Evolutionary conservation across 2,888 invertebrate species (phyloP), one percentile per base, ranked within the genome.

Genomic region (Tyria jacobaeae): DNA sequence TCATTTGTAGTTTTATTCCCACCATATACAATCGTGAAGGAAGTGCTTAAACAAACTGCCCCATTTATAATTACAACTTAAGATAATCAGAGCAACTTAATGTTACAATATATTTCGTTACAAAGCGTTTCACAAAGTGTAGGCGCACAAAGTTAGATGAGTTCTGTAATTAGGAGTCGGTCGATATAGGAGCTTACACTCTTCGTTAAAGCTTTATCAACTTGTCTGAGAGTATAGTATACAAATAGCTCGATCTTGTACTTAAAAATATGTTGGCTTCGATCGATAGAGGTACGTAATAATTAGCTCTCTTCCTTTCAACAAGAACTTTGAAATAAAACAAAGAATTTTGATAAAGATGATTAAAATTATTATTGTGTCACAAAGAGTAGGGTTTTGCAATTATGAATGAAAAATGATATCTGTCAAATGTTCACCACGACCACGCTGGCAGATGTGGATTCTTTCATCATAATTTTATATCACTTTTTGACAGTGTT

Each of bases 181-280:
- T 37, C 37, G 37, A 53, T n/a, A 53, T 15, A 39, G 2, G 17
- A n/a, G 6, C 39, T n/a, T 25, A 9, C 25, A 53, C 39, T 37
- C 24, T n/a, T 10, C 10, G 39, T n/a, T 53, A 24, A 39, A 53
- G 25, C 53, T 53, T 39, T 24, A 24, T 35, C 24, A 51, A 53
- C 53, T 39, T 27, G 52, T 25, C 12, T n/a, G n/a, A 39, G n/a
- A 3, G 1, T 24, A 34, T 34, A 50, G 12, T 50, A 34, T 4
- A 21, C 21, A 2, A 50, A n/a, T 10, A 21, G 14, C 31, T 34
- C 1, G 21, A 21, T 21, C 17, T 34, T 51, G 4, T 50, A 34
- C 15, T 21, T 25, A 12, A 0, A 17, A 31, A 49, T 9, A 2
- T 9, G 9, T 27, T n/a, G 9, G 0, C 31, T n/a, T 15, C 34